Evolutionary conservation across 2,888 invertebrate species (phyloP).

Genomic region (Cancer borealis): DNA sequence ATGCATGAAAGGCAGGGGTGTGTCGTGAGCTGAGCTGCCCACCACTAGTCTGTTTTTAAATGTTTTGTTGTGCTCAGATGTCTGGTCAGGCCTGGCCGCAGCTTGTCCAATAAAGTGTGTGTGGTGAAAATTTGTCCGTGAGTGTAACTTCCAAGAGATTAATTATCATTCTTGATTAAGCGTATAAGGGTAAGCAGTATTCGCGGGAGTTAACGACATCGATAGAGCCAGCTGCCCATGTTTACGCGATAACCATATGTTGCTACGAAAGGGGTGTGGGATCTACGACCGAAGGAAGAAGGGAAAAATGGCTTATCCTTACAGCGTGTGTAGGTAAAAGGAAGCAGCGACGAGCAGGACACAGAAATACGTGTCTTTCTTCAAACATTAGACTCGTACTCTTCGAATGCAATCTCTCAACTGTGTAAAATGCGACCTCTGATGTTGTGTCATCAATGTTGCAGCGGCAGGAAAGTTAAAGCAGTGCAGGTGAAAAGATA

Average conservation of each 20-base stretch:
- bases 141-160: neutral
- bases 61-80: neutral
- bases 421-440: neutral
- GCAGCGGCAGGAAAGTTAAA: neutral
- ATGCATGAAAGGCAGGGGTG: neutral
- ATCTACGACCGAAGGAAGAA: neutral
- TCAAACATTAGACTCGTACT: neutral
- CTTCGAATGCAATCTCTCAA: neutral
- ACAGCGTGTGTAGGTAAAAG: neutral
- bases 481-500: neutral
- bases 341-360: no score
- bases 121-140: neutral
- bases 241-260: neutral
- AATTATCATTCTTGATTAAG: neutral
- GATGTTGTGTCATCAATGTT: neutral
- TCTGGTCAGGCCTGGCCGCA: neutral
- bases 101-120: neutral
- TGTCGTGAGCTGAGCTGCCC: neutral
- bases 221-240: neutral
- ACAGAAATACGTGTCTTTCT: no score
- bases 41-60: neutral
- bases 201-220: neutral
- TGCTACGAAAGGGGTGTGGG: neutral
- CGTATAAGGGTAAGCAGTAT: neutral
- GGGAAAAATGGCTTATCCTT: neutral